Base-by-base conservation (phyloP, 2,113 vertebrate genomes). In the Murina feae region DNA sequence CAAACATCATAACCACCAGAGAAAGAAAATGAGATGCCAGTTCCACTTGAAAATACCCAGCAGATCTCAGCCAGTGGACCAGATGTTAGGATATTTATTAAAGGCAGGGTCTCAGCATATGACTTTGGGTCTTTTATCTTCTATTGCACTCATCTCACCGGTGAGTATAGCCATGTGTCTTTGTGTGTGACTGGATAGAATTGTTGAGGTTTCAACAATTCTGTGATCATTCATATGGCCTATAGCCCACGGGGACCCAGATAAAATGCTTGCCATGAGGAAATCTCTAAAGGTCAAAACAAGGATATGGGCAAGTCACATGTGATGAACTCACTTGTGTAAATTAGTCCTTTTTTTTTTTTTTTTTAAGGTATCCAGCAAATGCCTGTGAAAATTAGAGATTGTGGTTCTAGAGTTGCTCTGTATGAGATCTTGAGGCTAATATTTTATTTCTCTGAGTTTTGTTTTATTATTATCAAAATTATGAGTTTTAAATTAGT, bases 81-180 rank as follows among this genome's bases (percentile, higher is more conserved):
- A 96, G 51, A 95, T 98, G 90, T 47, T 96, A 84, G 49, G 53
- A 60, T 94, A 71, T 96, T 97, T 96, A 66, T 90, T 47, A 81
- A 93, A 95, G 95, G 11, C 39, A 51, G 78, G 18, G 37, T 80
- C 86, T 95, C 39, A 47, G 85, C 84, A 94, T 96, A 44, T 93
- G 94, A 94, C 37, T 87, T 71, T 74, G 13, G 42, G 13, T 21
- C 16, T 97, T 98, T 93, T 97, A 97, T 97, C 94, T 96, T 83
- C 72, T 28, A 5, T 42, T 74, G 30, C 39, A 75, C 53, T 89
- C 89, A 82, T 95, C 94, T 93, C 91, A 90, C 72, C 42, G 47
- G 32, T 42, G 85, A 90, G 42, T 51, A 81, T 39, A 96, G 90
- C 93, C 96, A 96, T 89, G 92, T 97, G 95, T 95, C 91, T 90